Conservation (phyloP, 2,113 vertebrate species). For the Syngnathus floridae region DNA sequence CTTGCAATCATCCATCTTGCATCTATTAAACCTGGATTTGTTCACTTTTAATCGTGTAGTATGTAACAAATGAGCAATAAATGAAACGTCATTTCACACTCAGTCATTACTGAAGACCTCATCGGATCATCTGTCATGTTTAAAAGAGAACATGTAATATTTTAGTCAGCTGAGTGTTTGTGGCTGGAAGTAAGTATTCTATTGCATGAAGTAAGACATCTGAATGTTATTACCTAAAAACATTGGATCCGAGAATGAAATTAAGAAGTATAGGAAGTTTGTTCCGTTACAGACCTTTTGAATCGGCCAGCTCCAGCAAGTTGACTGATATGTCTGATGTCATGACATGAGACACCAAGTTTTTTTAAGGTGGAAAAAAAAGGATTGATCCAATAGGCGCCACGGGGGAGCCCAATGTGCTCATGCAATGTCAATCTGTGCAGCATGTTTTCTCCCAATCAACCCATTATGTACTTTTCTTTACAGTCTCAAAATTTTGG, state of each 20-base stretch:
- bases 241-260: slow-evolving; percentile 45
- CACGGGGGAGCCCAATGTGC: not conserved
- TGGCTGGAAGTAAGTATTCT: slow-evolving; percentile 43
- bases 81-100: not conserved
- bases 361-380: not conserved
- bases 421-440: not conserved
- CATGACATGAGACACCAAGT: not conserved
- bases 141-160: slow-evolving; percentile 39
- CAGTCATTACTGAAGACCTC: not conserved
- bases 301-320: not conserved
- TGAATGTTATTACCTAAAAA: slow-evolving; percentile 52
- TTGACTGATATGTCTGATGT: slow-evolving; percentile 5
- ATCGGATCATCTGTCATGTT: slow-evolving; percentile 18
- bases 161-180: slow-evolving; percentile 46
- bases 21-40: not conserved
- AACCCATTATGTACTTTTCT: not conserved
- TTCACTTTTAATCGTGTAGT: not conserved
- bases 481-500: not conserved
- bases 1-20: not conserved
- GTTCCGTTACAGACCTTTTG: slow-evolving; percentile 1
- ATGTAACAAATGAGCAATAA: not conserved
- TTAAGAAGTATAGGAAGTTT: slow-evolving; percentile 38
- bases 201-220: slow-evolving; percentile 47
- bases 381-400: not conserved
- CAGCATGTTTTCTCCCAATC: slow-evolving; percentile 1